These are phyloP conservation scores for Genyomyrus donnyi DNA, from an alignment of 2,113 vertebrate species.

Conservation along the genomic window DNA sequence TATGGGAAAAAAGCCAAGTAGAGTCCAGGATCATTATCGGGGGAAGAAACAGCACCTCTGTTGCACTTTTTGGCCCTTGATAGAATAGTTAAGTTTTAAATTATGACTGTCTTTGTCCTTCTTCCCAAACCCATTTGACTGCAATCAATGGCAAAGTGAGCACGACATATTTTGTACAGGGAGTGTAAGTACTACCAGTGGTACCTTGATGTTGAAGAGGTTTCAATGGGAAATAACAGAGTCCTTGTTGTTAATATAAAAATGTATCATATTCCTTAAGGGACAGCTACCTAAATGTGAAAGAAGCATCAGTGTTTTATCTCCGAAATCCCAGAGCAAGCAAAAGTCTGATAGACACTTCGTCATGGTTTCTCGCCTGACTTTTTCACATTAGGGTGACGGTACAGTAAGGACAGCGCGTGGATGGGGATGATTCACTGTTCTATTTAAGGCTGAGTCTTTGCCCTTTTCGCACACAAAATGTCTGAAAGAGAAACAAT, in stretches of 20 bases:
- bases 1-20: not conserved
- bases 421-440: not conserved
- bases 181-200: not conserved
- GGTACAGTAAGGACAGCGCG: not conserved
- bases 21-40: not conserved
- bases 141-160: not conserved
- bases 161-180: not conserved
- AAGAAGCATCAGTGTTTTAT: not conserved
- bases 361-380: not conserved
- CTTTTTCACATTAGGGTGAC: not conserved
- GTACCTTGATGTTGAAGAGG: not conserved
- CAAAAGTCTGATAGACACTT: not conserved
- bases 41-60: not conserved
- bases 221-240: not conserved
- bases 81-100: not conserved
- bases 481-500: constrained; percentile 1
- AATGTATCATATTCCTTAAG: not conserved
- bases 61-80: not conserved
- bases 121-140: not conserved
- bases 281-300: not conserved
- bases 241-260: not conserved
- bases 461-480: not conserved
- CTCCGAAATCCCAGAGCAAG: not conserved
- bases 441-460: not conserved
- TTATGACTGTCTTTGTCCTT: not conserved